phyloP scores from a whole-genome alignment of 2,888 invertebrate species.

The Brenthis hecate region DNA sequence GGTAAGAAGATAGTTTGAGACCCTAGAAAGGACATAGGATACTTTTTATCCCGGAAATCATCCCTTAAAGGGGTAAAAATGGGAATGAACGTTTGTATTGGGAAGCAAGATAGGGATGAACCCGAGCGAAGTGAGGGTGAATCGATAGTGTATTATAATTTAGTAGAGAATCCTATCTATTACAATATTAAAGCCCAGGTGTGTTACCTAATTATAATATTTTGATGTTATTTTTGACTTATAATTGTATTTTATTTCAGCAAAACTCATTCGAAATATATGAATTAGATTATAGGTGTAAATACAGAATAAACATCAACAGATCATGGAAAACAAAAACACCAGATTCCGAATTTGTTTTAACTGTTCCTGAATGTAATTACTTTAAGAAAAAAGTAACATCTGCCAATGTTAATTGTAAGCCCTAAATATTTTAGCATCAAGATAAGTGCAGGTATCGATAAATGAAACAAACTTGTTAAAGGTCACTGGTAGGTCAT shows the following conservation, averaged over 20 bases:
- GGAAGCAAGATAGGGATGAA: too few relatives aligned
- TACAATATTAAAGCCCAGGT: background rate
- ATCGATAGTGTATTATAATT: background rate
- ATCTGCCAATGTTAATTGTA: slow-evolving; percentile 54
- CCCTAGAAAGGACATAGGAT: too few relatives aligned
- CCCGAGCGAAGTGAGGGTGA: too few relatives aligned
- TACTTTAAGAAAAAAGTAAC: slow-evolving; percentile 70
- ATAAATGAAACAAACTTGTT: background rate
- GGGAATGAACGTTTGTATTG: too few relatives aligned
- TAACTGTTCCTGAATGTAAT: slow-evolving; percentile 80
- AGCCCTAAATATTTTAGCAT: slow-evolving; percentile 40
- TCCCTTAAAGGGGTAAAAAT: too few relatives aligned
- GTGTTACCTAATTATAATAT: background rate
- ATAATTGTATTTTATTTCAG: slow-evolving; percentile 58
- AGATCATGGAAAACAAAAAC: slow-evolving; percentile 57
- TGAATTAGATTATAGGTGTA: slow-evolving; percentile 81
- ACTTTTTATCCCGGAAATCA: too few relatives aligned
- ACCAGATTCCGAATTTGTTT: slow-evolving; percentile 74
- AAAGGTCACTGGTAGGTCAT: too few relatives aligned
- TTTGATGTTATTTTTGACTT: too few relatives aligned
- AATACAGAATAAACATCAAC: slow-evolving; percentile 80
- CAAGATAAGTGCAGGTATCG: slow-evolving; percentile 6
- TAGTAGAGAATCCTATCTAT: slow-evolving; percentile 9
- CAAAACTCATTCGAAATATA: slow-evolving; percentile 79
- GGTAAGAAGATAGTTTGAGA: too few relatives aligned